Conservation (phyloP, 2,797 vertebrate species). For the Alcedo atthis region DNA sequence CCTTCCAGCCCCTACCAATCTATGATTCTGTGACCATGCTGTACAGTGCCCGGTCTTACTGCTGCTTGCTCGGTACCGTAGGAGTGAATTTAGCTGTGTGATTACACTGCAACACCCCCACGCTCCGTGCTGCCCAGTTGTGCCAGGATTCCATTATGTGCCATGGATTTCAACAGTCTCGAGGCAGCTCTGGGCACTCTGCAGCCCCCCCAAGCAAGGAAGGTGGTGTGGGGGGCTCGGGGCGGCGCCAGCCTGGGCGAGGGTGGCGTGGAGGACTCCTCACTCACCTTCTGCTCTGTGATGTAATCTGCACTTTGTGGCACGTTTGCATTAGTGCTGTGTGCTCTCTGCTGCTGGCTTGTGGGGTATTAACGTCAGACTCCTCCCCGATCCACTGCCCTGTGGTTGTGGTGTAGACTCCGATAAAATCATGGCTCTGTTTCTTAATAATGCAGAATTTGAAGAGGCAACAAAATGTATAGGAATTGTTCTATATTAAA, state of each 20-base stretch:
- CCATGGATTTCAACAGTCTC: neutral
- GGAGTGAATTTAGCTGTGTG: slow-evolving; percentile 12
- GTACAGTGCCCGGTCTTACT: neutral
- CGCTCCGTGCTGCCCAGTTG: neutral
- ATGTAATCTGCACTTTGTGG: slow-evolving; percentile 35
- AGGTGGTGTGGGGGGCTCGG: rapidly evolving
- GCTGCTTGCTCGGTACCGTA: neutral
- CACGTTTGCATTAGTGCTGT: neutral
- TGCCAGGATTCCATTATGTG: neutral
- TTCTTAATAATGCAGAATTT: slow-evolving; percentile 15
- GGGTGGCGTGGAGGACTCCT: neutral
- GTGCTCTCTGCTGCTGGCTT: slow-evolving; percentile 34
- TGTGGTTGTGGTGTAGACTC: slow-evolving; percentile 2
- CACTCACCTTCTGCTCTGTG: neutral
- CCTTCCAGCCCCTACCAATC: too few species aligned
- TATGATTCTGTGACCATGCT: neutral
- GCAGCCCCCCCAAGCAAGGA: neutral
- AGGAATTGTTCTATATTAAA: slow-evolving; percentile 49
- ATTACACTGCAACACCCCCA: neutral
- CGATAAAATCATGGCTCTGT: slow-evolving; percentile 2
- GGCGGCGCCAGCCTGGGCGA: neutral
- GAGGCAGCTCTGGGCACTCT: neutral
- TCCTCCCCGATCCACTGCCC: neutral
- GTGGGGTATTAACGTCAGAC: slow-evolving; percentile 53
- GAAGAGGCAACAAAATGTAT: neutral